phyloP scores from a whole-genome alignment of 2,888 invertebrate species.

The Homarus gammarus region DNA sequence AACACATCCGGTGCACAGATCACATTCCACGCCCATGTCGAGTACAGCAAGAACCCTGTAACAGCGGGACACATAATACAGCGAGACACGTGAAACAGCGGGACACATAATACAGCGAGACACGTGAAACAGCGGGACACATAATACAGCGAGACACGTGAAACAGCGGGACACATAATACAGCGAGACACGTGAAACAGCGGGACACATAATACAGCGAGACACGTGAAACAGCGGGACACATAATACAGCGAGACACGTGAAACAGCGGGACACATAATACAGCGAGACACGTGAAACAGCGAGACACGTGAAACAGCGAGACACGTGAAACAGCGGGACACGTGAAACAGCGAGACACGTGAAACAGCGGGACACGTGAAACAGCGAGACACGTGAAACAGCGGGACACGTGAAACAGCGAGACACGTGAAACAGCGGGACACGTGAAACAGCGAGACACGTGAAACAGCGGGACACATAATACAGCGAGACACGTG shows the following conservation, averaged over 20 bases:
- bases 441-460: no score
- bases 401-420: background rate
- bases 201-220: background rate
- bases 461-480: background rate
- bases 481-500: no score
- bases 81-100: background rate
- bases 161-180: no score
- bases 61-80: background rate
- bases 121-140: background rate
- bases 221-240: no score
- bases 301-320: background rate
- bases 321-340: no score
- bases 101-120: no score
- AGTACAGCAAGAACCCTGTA: slow-evolving; percentile 88
- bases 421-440: background rate
- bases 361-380: background rate
- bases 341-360: no score
- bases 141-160: background rate
- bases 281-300: no score
- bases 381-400: no score
- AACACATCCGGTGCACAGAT: slow-evolving; percentile 92
- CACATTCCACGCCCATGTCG: slow-evolving; percentile 94
- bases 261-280: background rate
- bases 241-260: no score
- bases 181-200: background rate